phyloP scores from a whole-genome alignment of 2,888 invertebrate species.

The Carabus problematicus region DNA sequence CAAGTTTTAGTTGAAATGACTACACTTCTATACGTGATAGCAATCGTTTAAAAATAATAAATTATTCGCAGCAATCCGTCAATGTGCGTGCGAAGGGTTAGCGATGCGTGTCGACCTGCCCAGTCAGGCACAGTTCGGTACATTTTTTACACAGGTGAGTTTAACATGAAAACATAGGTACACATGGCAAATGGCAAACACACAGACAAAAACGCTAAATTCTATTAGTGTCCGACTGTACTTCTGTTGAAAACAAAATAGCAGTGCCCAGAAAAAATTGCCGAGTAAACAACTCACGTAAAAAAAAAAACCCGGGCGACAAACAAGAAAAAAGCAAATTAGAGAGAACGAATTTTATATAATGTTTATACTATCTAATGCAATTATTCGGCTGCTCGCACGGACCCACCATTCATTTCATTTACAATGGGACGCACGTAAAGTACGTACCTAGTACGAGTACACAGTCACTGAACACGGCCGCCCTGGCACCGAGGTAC shows the following conservation, averaged over 20 bases:
- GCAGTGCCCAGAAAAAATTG: conserved; percentile 27
- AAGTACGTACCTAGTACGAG: not conserved
- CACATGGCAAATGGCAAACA: too few species aligned
- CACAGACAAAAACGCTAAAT: too few species aligned
- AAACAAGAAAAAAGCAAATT: conserved; percentile 45
- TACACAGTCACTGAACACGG: conserved; percentile 7
- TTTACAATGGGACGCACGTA: conserved; percentile 19
- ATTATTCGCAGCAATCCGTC: too few species aligned
- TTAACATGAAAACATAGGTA: too few species aligned
- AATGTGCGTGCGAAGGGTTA: too few species aligned
- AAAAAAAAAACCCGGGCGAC: conserved; percentile 33
- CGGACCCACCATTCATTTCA: conserved; percentile 14
- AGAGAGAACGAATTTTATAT: conserved; percentile 49
- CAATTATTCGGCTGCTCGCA: conserved; percentile 47
- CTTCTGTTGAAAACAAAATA: conserved; percentile 26
- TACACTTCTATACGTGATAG: too few species aligned
- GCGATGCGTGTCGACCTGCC: too few species aligned
- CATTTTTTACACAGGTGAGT: too few species aligned
- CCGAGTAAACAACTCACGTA: conserved; percentile 35
- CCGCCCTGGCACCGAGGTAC: not conserved
- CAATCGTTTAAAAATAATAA: too few species aligned
- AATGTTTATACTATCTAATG: conserved; percentile 50
- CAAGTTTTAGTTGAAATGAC: too few species aligned
- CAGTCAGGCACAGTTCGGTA: too few species aligned
- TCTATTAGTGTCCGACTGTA: too few species aligned